Evolutionary conservation across 2,797 vertebrate species (phyloP).

Genomic region (Epinephelus coioides): DNA sequence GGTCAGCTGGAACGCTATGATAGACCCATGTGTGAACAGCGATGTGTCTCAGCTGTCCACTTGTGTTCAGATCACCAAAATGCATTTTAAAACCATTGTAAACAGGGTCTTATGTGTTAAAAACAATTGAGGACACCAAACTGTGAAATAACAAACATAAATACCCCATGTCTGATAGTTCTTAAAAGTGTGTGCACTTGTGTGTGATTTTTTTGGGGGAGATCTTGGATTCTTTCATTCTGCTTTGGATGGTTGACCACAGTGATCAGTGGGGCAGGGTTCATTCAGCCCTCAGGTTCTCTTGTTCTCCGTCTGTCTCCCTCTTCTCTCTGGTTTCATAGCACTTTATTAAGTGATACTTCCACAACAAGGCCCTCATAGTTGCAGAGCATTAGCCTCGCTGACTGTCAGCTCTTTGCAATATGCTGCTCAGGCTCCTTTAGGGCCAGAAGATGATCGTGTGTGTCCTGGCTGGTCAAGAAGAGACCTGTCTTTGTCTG

Average conservation of each 20-base stretch:
- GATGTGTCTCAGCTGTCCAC: too few relatives aligned
- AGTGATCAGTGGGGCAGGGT: slow-evolving; percentile 61
- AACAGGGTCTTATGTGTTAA: too few relatives aligned
- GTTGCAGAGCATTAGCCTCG: slow-evolving; percentile 62
- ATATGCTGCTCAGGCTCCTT: slow-evolving; percentile 70
- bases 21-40: too few relatives aligned
- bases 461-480: slow-evolving; percentile 72
- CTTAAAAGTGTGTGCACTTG: not conserved
- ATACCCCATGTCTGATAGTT: not conserved
- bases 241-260: slow-evolving; percentile 53
- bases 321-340: slow-evolving; percentile 73
- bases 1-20: too few relatives aligned
- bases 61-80: too few relatives aligned
- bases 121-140: not conserved
- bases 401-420: slow-evolving; percentile 84
- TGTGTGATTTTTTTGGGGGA: not conserved
- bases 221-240: slow-evolving; percentile 28
- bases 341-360: slow-evolving; percentile 76
- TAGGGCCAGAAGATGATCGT: slow-evolving; percentile 66
- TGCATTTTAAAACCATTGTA: too few relatives aligned
- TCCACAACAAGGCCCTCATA: slow-evolving; percentile 77
- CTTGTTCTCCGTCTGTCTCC: slow-evolving; percentile 35
- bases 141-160: not conserved
- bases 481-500: slow-evolving; percentile 80
- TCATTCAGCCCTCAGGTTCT: slow-evolving; percentile 34